A percentile compares a stretch with the other conserved stretches of the same genome.
Evolutionary conservation across 1,140 invertebrate genomes (phyloP).

Genomic region (Eumeta japonica): DNA sequence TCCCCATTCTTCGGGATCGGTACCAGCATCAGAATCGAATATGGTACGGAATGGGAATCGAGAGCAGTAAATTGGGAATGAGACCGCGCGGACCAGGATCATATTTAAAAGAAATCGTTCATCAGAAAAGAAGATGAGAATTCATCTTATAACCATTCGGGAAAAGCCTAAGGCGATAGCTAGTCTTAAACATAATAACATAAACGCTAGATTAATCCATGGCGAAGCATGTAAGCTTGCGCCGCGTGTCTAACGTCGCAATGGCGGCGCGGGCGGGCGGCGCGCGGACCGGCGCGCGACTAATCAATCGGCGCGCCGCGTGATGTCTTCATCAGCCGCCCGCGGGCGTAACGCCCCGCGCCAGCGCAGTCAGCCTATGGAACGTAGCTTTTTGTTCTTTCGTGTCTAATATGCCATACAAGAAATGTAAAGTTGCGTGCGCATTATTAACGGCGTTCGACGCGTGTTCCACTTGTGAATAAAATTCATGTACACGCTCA

Average conservation of each 20-base stretch:
- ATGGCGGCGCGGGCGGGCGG: constrained; percentile 36
- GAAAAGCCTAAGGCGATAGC: too few species aligned
- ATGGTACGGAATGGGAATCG: too few species aligned
- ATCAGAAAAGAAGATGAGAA: too few species aligned
- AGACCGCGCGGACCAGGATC: too few species aligned
- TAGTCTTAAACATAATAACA: too few species aligned
- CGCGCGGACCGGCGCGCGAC: constrained; percentile 37
- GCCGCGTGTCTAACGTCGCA: constrained; percentile 41
- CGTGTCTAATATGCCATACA: background rate
- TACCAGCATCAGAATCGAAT: too few species aligned
- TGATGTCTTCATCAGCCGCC: constrained; percentile 52
- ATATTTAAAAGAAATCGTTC: too few species aligned
- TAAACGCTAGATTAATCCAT: too few species aligned
- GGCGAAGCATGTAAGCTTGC: constrained; percentile 15
- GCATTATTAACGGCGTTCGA: background rate
- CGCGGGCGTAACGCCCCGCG: constrained; percentile 42
- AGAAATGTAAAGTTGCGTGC: background rate
- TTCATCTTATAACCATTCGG: too few species aligned
- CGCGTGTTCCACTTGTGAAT: too few species aligned
- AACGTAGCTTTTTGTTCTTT: constrained; percentile 15
- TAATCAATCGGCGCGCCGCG: constrained; percentile 48
- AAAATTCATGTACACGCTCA: background rate
- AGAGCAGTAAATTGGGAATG: too few species aligned
- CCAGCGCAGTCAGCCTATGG: constrained; percentile 28
- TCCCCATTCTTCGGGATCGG: too few species aligned